A percentile compares a stretch with the other conserved stretches of the same genome.
These are phyloP conservation scores for Xestia c-nigrum DNA, from an alignment of 2,888 invertebrate genomes.

Conservation along the genomic window DNA sequence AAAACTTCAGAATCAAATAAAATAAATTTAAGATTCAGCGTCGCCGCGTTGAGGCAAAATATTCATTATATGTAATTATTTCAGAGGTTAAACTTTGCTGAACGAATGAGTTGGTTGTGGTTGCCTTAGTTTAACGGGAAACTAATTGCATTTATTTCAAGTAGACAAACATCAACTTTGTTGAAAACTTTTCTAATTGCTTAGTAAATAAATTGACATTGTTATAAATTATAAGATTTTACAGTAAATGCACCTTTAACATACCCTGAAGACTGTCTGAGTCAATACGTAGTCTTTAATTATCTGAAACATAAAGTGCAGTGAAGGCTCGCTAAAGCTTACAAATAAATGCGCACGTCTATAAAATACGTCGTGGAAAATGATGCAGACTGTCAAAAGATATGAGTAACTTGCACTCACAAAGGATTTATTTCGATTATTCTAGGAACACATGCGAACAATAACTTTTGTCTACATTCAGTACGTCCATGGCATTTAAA, in stretches of 20 bases:
- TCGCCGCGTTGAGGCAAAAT: slow-evolving; percentile 18
- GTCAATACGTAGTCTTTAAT: slow-evolving; percentile 62
- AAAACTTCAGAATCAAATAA: slow-evolving; percentile 40
- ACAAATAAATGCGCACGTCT: slow-evolving; percentile 64
- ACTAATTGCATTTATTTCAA: slow-evolving; percentile 23
- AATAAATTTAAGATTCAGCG: slow-evolving; percentile 27
- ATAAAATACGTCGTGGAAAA: slow-evolving; percentile 61
- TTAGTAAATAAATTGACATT: background rate
- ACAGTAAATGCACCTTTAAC: background rate
- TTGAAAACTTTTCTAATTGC: background rate
- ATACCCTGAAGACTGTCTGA: slow-evolving; percentile 9
- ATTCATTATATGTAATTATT: slow-evolving; percentile 27
- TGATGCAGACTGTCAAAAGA: slow-evolving; percentile 65
- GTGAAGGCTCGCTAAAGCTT: slow-evolving; percentile 35
- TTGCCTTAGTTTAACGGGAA: slow-evolving; percentile 8
- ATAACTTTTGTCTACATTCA: slow-evolving; percentile 58
- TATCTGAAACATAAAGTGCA: slow-evolving; percentile 51
- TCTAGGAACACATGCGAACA: slow-evolving; percentile 58
- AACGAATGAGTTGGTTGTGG: slow-evolving; percentile 6
- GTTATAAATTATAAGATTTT: background rate
- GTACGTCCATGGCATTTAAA: slow-evolving; percentile 44
- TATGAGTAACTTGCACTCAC: slow-evolving; percentile 64
- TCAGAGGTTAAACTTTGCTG: slow-evolving; percentile 29
- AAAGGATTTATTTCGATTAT: slow-evolving; percentile 66
- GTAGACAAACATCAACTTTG: background rate